phyloP scores from a whole-genome alignment of 1,140 invertebrate genomes.

The Luehdorfia chinensis region DNA sequence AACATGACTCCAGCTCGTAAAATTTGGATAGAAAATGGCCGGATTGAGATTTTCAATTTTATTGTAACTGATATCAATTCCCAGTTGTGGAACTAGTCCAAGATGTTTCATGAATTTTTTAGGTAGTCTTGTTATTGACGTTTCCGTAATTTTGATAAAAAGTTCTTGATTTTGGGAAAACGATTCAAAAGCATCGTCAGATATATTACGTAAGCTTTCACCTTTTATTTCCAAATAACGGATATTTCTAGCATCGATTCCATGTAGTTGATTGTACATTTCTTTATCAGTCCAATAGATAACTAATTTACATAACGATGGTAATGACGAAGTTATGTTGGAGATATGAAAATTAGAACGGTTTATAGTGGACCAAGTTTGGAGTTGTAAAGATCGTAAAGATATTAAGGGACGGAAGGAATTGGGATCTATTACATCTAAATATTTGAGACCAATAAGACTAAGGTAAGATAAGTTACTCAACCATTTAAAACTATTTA shows the following conservation, averaged over 20 bases:
- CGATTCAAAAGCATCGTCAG: constrained; percentile 83
- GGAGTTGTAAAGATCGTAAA: constrained; percentile 64
- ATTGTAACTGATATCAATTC: constrained; percentile 89
- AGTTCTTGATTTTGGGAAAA: constrained; percentile 82
- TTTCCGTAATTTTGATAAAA: constrained; percentile 85
- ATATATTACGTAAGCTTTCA: constrained; percentile 81
- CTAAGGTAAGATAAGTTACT: constrained; percentile 78
- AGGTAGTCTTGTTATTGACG: constrained; percentile 85
- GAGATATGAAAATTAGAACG: constrained; percentile 76
- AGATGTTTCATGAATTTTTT: constrained; percentile 86
- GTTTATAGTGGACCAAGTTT: constrained; percentile 79
- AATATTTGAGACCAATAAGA: constrained; percentile 77
- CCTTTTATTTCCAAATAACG: constrained; percentile 89
- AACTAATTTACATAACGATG: constrained; percentile 80
- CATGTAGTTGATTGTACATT: constrained; percentile 83
- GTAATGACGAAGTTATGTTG: constrained; percentile 61
- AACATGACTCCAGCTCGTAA: constrained; percentile 88
- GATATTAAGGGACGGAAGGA: constrained; percentile 80
- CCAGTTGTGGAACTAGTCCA: constrained; percentile 87
- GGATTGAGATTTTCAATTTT: constrained; percentile 87
- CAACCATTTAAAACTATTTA: constrained; percentile 77
- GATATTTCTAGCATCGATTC: constrained; percentile 84
- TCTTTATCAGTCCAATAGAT: constrained; percentile 84
- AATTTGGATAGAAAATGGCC: constrained; percentile 90
- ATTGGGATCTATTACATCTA: constrained; percentile 82